These are phyloP conservation scores for Sinelater perroti DNA, from an alignment of 2,888 invertebrate genomes.

Conservation along the genomic window DNA sequence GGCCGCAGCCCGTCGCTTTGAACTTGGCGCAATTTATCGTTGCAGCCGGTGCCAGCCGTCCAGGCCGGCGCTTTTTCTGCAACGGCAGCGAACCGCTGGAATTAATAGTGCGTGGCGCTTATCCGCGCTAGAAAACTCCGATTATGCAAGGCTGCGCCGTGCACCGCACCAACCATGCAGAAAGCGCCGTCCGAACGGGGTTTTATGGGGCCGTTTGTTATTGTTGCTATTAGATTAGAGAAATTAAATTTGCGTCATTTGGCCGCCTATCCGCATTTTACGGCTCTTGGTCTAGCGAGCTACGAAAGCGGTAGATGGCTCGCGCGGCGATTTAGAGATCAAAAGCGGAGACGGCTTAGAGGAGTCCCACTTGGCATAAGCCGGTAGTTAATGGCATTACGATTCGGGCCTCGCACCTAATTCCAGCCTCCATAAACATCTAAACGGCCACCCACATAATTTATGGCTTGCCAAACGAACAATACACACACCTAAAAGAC, in stretches of 20 bases:
- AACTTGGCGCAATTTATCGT: too few relatives aligned
- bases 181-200: slow-evolving; percentile 16
- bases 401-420: slow-evolving; percentile 41
- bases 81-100: too few relatives aligned
- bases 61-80: too few relatives aligned
- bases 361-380: slow-evolving; percentile 36
- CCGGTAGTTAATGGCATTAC: slow-evolving; percentile 37
- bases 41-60: too few relatives aligned
- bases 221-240: slow-evolving; percentile 25
- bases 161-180: slow-evolving; percentile 11
- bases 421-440: slow-evolving; percentile 38
- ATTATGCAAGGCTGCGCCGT: slow-evolving; percentile 7
- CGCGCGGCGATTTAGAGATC: too few relatives aligned
- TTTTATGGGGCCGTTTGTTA: slow-evolving; percentile 15
- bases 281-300: too few relatives aligned
- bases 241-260: slow-evolving; percentile 17
- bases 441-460: slow-evolving; percentile 43
- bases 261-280: too few relatives aligned
- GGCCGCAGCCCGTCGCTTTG: too few relatives aligned
- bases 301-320: too few relatives aligned
- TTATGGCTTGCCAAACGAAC: slow-evolving; percentile 45
- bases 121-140: not conserved
- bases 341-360: not conserved
- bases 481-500: slow-evolving; percentile 45
- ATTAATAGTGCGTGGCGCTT: not conserved